Evolutionary conservation across 2,797 vertebrate genomes (phyloP).

Genomic region (Mormyrus proboscirostris): DNA sequence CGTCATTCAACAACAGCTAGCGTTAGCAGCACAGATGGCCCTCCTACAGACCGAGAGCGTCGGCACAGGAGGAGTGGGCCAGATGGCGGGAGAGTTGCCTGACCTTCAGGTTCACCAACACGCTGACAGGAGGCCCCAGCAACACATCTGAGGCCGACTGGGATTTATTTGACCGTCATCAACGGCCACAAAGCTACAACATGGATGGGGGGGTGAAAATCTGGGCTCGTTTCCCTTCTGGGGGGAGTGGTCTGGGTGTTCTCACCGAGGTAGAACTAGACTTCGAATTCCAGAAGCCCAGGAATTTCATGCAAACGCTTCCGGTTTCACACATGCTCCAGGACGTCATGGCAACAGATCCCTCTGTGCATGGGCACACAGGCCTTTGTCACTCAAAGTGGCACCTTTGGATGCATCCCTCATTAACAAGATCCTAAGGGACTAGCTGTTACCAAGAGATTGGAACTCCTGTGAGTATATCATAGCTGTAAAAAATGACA

Average conservation of each 20-base stretch:
- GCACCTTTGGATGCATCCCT: background rate
- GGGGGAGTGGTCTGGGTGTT: background rate
- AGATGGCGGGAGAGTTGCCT: conserved; percentile 5
- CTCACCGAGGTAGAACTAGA: background rate
- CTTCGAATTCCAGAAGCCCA: background rate
- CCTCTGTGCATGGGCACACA: background rate
- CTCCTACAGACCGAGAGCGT: background rate
- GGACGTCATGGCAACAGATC: background rate
- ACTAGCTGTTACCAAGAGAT: background rate
- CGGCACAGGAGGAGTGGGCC: background rate
- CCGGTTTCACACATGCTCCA: background rate
- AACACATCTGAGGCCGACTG: background rate
- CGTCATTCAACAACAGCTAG: conserved; percentile 1
- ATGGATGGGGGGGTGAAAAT: background rate
- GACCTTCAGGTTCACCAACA: conserved; percentile 4
- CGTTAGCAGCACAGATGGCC: conserved; percentile 10
- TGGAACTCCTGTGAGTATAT: background rate
- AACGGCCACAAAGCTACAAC: background rate
- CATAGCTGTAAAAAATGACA: background rate
- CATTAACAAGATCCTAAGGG: background rate
- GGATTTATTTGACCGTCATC: background rate
- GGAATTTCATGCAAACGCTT: background rate
- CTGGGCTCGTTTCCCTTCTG: background rate
- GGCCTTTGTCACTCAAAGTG: background rate
- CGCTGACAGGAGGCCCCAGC: conserved; percentile 7